Evolutionary conservation across 2,888 invertebrate species (phyloP), one percentile per base, ranked within the genome.

Genomic region (Sminthurides aquaticus): DNA sequence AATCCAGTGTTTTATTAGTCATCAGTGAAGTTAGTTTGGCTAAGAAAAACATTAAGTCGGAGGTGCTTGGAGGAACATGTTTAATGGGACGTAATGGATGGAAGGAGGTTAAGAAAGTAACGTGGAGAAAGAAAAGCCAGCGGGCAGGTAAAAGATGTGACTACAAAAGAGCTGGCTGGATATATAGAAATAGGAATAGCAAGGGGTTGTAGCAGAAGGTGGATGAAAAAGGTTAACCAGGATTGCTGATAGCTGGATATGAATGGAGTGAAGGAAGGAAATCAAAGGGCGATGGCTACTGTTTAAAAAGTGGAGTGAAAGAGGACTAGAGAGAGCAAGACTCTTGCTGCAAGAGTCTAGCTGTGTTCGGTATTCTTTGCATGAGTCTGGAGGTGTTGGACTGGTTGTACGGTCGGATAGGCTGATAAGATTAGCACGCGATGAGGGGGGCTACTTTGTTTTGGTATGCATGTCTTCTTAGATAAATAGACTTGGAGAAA

Each of bases 361-460:
- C 15, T 5, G 8, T 15, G 43, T 15, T 34, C 15, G 5, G 43
- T 34, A 34, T 5, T 34, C 43, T 11, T 34, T 34, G 43, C 15
- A 15, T 11, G 15, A 15, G 43, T 34, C 8, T 15, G 8, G 43
- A 34, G 43, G 43, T 34, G 43, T 34, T 34, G 43, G 5, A 34
- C 15, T 34, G n/a, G 8, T 34, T 34, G 43, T 15, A 34, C 43
- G 43, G 43, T 15, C 26, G 57, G 57, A 25, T n/a, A 34, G 18
- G 24, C 59, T n/a, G 34, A 59, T 59, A 5, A 48, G 22, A 28
- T 48, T 43, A 34, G n/a, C 48, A 34, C 59, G 3, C 24, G n/a
- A 18, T 15, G n/a, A 11, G 27, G 24, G 22, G 43, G 43, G 20
- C 20, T 27, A 28, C 18, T 22, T 34, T 29, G 11, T 22, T 24